Base-by-base conservation (phyloP, 2,113 vertebrate genomes). In the Petroica traversi region DNA sequence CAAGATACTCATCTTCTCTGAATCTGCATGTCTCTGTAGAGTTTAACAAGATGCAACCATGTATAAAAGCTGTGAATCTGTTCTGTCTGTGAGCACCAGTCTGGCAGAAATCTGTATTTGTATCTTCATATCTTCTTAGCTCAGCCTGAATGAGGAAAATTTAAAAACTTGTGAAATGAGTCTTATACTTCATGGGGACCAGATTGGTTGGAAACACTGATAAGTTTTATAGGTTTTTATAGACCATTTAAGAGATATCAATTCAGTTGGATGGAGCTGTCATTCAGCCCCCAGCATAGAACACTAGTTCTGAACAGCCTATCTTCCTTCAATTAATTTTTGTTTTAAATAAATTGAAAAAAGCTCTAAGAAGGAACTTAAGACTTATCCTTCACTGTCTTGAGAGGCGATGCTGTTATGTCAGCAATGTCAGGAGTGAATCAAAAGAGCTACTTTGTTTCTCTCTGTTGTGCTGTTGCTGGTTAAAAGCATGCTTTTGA, bases 71-170 rank as follows among this genome's bases (percentile, higher is more conserved):
- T 92, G 78, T 3, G 7, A 94, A 88, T 93, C 71, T 93, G 74
- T 89, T 92, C 88, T 69, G 41, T 92, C 88, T 69, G 41, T 66
- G 78, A 83, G 71, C 22, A 62, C 85, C 74, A 73, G 87, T 72
- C 89, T 95, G 89, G 58, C 67, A 88, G 51, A 82, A 96, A 95
- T 73, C 41, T 92, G 49, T 93, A 51, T 93, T 88, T 96, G 71
- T 91, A 36, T 85, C 69, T 87, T 80, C 78, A 18, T 90, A 88
- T 88, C 91, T 85, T 80, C 78, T 74, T 83, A 62, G 63, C 86
- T 68, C 71, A 95, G 79, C 20, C 72, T 63, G 79, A 94, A 93
- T 59, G 63, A 92, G 46, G 59, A 90, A 92, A 94, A 93, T 88
- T 68, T 43, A 92, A 95, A 92, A 91, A 54, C 38, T 83, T 26